Evolutionary conservation across 2,888 invertebrate genomes (phyloP).

Genomic region (Labia minor): DNA sequence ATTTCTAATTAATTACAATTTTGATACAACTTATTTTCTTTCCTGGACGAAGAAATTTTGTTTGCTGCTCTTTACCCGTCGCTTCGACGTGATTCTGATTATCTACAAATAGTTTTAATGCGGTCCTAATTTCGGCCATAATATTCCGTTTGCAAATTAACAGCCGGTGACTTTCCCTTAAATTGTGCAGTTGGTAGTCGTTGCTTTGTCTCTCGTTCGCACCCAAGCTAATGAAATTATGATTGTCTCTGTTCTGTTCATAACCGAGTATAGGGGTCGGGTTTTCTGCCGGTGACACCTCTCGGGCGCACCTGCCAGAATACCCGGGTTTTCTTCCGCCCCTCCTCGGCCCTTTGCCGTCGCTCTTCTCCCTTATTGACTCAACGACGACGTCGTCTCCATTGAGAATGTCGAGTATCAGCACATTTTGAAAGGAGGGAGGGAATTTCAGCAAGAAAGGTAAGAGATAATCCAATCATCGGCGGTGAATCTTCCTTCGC

Average conservation of each 20-base stretch:
- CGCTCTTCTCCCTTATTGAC: slow-evolving; percentile 6
- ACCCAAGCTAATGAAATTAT: slow-evolving; percentile 1
- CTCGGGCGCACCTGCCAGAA: slow-evolving; percentile 13
- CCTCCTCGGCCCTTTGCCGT: background rate
- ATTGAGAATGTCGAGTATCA: slow-evolving; percentile 7
- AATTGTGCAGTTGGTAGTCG: slow-evolving; percentile 1
- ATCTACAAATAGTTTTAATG: background rate
- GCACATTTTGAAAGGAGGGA: background rate
- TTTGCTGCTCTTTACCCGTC: too few species aligned
- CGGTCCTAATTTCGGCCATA: background rate
- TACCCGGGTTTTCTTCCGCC: background rate
- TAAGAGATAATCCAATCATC: slow-evolving; percentile 2
- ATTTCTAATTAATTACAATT: too few species aligned
- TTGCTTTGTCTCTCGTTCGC: slow-evolving; percentile 7
- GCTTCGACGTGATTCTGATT: background rate
- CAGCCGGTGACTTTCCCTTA: slow-evolving; percentile 1
- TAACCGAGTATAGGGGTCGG: background rate
- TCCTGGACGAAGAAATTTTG: too few species aligned
- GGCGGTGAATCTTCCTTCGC: background rate
- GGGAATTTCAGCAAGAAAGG: background rate
- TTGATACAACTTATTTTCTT: too few species aligned
- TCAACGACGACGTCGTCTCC: slow-evolving; percentile 4
- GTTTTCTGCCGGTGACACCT: slow-evolving; percentile 4
- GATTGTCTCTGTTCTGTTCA: background rate
- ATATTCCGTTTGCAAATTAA: slow-evolving; percentile 13